Conservation (phyloP, 2,888 invertebrate genomes). For the Cepaea hortensis region DNA sequence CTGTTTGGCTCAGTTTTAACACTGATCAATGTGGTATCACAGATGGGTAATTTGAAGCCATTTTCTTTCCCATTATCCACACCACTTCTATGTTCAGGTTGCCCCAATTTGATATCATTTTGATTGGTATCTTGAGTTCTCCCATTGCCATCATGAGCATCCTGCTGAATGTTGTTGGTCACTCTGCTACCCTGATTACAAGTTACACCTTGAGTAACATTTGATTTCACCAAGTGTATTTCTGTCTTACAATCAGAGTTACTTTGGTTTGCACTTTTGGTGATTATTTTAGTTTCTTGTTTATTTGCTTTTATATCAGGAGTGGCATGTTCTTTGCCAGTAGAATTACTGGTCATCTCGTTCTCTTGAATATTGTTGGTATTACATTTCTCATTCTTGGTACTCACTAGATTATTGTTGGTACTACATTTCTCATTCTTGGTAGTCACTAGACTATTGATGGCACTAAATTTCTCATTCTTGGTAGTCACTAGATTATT, state of each 20-base stretch:
- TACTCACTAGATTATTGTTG: not conserved
- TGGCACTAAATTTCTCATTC: not conserved
- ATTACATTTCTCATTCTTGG: not conserved
- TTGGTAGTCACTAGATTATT: not conserved
- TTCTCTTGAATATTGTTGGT: not conserved
- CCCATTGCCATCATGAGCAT: not conserved
- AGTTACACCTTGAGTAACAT: too few species aligned
- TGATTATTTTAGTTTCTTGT: not conserved
- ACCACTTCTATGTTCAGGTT: not conserved
- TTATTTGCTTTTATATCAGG: not conserved
- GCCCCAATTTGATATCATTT: not conserved
- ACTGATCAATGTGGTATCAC: not conserved
- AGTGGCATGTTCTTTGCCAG: not conserved
- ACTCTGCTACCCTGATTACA: too few species aligned
- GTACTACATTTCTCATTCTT: not conserved
- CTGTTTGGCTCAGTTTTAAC: not conserved
- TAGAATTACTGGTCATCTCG: not conserved
- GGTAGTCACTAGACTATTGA: too few species aligned
- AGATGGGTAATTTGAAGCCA: not conserved
- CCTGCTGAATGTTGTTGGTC: not conserved
- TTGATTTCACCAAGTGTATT: too few species aligned
- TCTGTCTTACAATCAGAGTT: not conserved
- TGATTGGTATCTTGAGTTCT: not conserved
- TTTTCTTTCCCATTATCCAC: not conserved
- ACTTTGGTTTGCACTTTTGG: not conserved